Base-by-base conservation (phyloP, 2,113 vertebrate species). In the Phainopepla nitens region DNA sequence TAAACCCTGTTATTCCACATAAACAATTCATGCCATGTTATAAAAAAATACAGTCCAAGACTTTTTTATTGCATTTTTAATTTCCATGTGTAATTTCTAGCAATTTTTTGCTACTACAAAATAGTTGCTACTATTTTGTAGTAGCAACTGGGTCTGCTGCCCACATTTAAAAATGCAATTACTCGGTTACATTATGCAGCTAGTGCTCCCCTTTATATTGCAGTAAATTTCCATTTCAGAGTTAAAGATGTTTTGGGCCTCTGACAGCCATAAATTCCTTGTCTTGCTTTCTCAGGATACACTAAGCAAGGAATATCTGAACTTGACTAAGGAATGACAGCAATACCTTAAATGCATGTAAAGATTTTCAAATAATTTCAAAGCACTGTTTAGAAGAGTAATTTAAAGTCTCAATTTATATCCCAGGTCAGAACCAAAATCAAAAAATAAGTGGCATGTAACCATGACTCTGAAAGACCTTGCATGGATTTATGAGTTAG, bases 21-120 rank as follows among this genome's bases (percentile, higher is more conserved):
- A 81, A 95, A 87, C 56, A 83, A 77, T 75, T 89, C 60, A 17
- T 16, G 1, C 25, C 2, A 2, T 42, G 20, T 49, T 78, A 86
- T 11, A 84, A 71, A 77, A 70, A 86, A 94, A 82, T 85, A 87
- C 61, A 86, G 42, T 28, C 35, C 47, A 93, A 93, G 50, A 15
- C 36, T 78, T 86, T 85, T 93, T 89, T 91, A 94, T 53, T 83
- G 82, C 73, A 91, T 85, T 65, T 96, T 95, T 85, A 88, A 96
- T 85, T 45, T 85, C 84, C 79, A 71, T 23, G 42, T 51, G 61
- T 73, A 96, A 96, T 95, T 94, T 78, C 60, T 76, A 97, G 92
- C 51, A 93, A 94, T 65, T 65, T 29, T 54, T n/a, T n/a, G n/a
- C n/a, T n/a, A n/a, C n/a, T n/a, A n/a, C n/a, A n/a, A n/a, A n/a